Evolutionary conservation across 2,113 vertebrate genomes (phyloP).

Genomic region (Chloroceryle aenea): DNA sequence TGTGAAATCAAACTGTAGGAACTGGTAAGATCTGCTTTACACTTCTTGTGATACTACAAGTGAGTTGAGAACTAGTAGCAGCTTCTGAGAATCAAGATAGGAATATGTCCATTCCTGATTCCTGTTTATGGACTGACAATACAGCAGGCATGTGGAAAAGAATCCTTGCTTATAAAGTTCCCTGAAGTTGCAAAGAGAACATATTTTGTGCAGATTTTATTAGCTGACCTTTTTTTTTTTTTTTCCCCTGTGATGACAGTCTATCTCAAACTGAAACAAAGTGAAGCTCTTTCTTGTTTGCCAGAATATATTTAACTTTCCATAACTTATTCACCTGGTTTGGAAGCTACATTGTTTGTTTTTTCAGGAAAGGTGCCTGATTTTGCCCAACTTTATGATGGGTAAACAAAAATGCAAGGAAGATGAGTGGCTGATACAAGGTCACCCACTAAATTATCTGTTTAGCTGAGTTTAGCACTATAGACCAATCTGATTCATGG

Average conservation of each 20-base stretch:
- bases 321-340: constrained; percentile 11
- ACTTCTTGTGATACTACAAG: background rate
- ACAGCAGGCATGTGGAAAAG: background rate
- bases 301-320: constrained; percentile 18
- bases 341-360: background rate
- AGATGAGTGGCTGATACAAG: background rate
- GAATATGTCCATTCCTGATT: background rate
- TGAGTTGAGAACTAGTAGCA: background rate
- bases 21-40: background rate
- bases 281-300: background rate
- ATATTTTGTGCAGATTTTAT: background rate
- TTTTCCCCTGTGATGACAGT: background rate
- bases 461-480: background rate
- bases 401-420: background rate
- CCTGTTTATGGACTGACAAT: background rate
- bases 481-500: background rate
- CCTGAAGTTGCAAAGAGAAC: background rate
- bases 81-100: background rate
- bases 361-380: background rate
- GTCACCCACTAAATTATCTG: background rate
- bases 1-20: background rate
- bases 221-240: background rate
- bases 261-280: background rate
- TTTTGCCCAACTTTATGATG: constrained; percentile 8
- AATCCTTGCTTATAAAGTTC: background rate